Base-by-base conservation (phyloP, 2,888 invertebrate genomes). In the Drosophila subquinaria region DNA sequence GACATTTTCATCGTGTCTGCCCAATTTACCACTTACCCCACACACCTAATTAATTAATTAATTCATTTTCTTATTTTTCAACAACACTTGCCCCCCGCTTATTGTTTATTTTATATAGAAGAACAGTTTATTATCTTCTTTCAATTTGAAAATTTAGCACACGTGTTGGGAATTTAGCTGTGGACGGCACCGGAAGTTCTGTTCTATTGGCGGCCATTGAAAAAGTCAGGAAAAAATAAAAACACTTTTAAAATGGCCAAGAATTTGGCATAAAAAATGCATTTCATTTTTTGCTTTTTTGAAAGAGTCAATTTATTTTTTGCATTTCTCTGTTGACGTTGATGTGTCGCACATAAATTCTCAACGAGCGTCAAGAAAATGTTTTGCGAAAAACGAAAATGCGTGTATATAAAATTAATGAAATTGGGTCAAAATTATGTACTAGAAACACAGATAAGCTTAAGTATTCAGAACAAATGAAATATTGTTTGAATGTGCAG, bases 311-410 rank as follows among this genome's bases (percentile, higher is more conserved):
- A 64, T 63, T 38, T 71, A 48, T 72, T 65, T 82, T 88, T 78
- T 89, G 90, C 90, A 89, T 71, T 76, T 85, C 50, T 59, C 35
- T 81, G 71, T 88, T 83, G 89, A 87, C 88, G 88, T 81, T 88
- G 88, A 83, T 63, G 72, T 61, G 61, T 48, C 55, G 68, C 70
- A 52, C 88, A 85, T 90, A 82, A 88, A 84, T 84, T 79, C 60
- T 76, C 48, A 67, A 43, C 61, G 55, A 43, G 48, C 71, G 65
- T 70, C 65, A 62, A 40, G 56, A 67, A 57, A 69, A 61, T 52
- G 52, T 45, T 63, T 20, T 69, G 53, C 20, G 57, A 82, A 65
- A 66, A 61, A 35, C 38, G 20, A 59, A 70, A 67, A 69, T 33
- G 60, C 17, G 33, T 13, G 33, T 71, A 69, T 64, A 57, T 64